Evolutionary conservation across 2,797 vertebrate genomes (phyloP).

Genomic region (Pampus argenteus): DNA sequence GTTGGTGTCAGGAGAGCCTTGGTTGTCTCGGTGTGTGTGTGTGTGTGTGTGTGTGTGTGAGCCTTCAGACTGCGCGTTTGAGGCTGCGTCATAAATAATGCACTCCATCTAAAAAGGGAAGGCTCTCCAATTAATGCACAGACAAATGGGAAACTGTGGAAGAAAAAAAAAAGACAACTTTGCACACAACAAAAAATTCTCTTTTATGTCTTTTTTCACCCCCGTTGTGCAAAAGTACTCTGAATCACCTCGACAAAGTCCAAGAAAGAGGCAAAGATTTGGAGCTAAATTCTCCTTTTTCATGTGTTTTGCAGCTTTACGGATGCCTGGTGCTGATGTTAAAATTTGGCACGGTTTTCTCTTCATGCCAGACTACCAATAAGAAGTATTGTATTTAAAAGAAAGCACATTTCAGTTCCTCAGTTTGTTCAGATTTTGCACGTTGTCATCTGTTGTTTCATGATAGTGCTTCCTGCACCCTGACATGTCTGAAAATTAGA

Average conservation of each 20-base stretch:
- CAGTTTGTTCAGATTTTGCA: slow-evolving; percentile 7
- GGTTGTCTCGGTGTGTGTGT: slow-evolving; percentile 51
- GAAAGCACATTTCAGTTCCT: neutral
- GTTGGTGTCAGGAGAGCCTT: slow-evolving; percentile 72
- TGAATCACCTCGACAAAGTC: slow-evolving; percentile 62
- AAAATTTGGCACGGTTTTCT: slow-evolving; percentile 1
- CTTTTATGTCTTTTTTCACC: slow-evolving; percentile 61
- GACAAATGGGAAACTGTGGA: slow-evolving; percentile 67
- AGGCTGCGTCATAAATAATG: slow-evolving; percentile 80
- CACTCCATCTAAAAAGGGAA: slow-evolving; percentile 75
- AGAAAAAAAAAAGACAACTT: slow-evolving; percentile 52
- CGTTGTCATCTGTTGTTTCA: slow-evolving; percentile 28
- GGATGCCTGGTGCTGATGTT: neutral
- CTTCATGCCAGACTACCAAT: neutral
- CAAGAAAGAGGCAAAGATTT: slow-evolving; percentile 30
- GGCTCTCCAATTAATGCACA: slow-evolving; percentile 77
- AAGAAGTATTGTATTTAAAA: neutral
- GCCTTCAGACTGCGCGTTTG: slow-evolving; percentile 60
- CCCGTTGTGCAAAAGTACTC: slow-evolving; percentile 62
- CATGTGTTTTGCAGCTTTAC: slow-evolving; percentile 7
- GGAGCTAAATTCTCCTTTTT: slow-evolving; percentile 24
- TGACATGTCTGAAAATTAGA: neutral
- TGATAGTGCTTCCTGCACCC: neutral
- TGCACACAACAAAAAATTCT: slow-evolving; percentile 37
- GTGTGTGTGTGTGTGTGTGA: slow-evolving; percentile 34